Base-by-base conservation (phyloP, 2,797 vertebrate species). In the Dryobates pubescens region DNA sequence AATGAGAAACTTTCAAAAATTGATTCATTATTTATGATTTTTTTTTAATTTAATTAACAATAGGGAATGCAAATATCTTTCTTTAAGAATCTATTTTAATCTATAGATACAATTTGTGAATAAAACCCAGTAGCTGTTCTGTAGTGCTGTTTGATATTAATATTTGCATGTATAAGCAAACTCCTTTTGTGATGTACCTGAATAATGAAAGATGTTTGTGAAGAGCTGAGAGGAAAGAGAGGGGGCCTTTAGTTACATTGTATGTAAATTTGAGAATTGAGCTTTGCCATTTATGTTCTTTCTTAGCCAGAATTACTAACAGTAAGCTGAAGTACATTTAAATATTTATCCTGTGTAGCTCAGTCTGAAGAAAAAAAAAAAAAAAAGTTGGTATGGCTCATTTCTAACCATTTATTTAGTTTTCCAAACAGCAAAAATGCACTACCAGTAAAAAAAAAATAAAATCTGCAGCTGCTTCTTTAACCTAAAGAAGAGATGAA, bases 1-100 rank as follows among this genome's bases (percentile, higher is more conserved):
- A 92, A 81, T 16, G 11, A 76, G 41, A 72, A 83, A 24, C 59
- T 90, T 94, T 83, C 20, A 54, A 85, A 96, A 89, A 86, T 23
- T 26, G n/a, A 68, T 79, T 47, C 9, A 76, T n/a, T 79, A 27
- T 5, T 80, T 94, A 64, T n/a, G 1, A 61, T 38, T 68, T 86
- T 93, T 45, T 83, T 85, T 80, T 38, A n/a, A 69, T 88, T 89
- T 88, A 92, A 83, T 82, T 58, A 88, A 6, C 18, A 18, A 3
- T 58, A 59, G 11, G 24, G 53, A 78, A 79, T 83, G 54, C 4
- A 49, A 86, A 61, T 64, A 19, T 16, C 4, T 51, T 19, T 81
- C 69, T 90, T 69, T 8, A 16, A 63, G 76, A 94, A 79, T 38
- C 29, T 6, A 19, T 71, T n/a, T 58, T 71, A 74, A 78, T 75